Evolutionary conservation across 1,140 invertebrate genomes (phyloP), one percentile per base, ranked within the genome.

Genomic region (Pteromalus puparum): DNA sequence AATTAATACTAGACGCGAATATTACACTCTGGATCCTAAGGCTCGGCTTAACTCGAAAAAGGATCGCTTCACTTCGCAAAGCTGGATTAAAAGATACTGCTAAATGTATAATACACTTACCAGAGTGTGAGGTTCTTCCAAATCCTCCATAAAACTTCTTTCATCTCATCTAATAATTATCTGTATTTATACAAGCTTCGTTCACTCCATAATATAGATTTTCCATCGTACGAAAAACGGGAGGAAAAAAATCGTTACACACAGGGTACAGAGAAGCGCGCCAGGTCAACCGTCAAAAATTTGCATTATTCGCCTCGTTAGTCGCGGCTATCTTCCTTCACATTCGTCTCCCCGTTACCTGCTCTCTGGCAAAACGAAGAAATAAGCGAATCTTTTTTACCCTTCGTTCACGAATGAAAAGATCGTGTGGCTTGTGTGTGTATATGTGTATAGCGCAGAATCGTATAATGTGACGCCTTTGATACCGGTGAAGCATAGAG

Each of bases 221-320:
- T 61, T 61, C 7, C 53, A n/a, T 61, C 53, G 3, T 3, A 61
- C 18, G 18, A n/a, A 61, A n/a, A 61, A 21, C 2, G 53, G 18
- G 53, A n/a, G 18, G 0, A n/a, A 21, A n/a, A 61, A 61, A 61
- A 61, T 61, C 53, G 53, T 61, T 61, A 61, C 18, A 61, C 18
- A 21, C 13, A 18, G 48, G 18, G 48, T n/a, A n/a, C n/a, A 21
- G 15, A 61, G 53, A 61, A n/a, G 21, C 18, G 18, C 21, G 53
- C 53, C 53, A 61, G 53, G 53, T 61, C 53, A 61, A 61, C 21
- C 53, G 53, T 61, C 53, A 5, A 61, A 42, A 21, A 61, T 61
- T 61, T 61, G 21, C 53, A 61, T 61, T 61, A 61, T 61, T 61
- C 53, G 53, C 53, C 53, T 61, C 53, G 53, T 61, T 61, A 61